These are phyloP conservation scores for Gryon sp. DNA, from an alignment of 1,140 invertebrate genomes.

Conservation along the genomic window DNA sequence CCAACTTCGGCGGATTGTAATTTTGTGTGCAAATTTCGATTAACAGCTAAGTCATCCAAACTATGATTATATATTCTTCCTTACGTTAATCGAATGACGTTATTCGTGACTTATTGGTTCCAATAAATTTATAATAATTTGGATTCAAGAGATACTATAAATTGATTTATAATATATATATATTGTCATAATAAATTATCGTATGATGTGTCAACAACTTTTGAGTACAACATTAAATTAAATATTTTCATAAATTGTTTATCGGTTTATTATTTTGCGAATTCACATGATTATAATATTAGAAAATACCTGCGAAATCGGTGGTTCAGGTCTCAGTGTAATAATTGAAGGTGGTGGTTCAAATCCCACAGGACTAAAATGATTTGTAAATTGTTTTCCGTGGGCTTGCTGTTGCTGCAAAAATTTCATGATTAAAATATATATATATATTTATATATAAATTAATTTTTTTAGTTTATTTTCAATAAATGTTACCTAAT, in stretches of 20 bases:
- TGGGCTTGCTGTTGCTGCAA: conserved; percentile 55
- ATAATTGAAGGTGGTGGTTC: conserved; percentile 85
- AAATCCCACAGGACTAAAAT: conserved; percentile 65
- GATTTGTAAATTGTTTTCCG: conserved; percentile 39
- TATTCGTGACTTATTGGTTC: not conserved
- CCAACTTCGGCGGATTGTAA: conserved; percentile 47
- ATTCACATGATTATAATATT: conserved; percentile 1
- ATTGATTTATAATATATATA: too few relatives aligned
- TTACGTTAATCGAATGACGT: not conserved
- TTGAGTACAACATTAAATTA: too few relatives aligned
- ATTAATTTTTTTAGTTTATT: too few relatives aligned
- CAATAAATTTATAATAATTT: too few relatives aligned
- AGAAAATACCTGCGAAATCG: conserved; percentile 83
- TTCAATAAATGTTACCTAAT: too few relatives aligned
- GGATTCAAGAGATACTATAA: too few relatives aligned
- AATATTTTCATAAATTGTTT: not conserved
- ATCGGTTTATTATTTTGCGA: not conserved
- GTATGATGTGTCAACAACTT: too few relatives aligned
- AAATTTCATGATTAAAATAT: too few relatives aligned
- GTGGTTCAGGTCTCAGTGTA: conserved; percentile 84
- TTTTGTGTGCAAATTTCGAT: conserved; percentile 42
- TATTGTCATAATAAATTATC: too few relatives aligned
- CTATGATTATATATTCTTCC: conserved; percentile 11
- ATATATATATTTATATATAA: too few relatives aligned
- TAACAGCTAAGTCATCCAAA: conserved; percentile 25